Conservation (phyloP, 2,797 vertebrate species). For the Alca torda region DNA sequence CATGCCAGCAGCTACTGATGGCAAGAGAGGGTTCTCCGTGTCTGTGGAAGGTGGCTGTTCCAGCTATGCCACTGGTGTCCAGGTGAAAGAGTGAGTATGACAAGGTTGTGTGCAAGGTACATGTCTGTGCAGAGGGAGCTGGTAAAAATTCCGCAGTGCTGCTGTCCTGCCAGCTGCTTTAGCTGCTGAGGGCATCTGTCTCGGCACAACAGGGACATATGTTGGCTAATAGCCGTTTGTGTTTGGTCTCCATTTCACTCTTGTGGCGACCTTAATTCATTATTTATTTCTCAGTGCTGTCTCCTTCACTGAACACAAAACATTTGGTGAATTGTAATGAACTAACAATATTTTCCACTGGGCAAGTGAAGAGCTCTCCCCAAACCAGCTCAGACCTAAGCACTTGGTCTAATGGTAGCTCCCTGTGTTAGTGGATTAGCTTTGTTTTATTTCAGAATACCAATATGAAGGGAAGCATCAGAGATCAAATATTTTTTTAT, state of each 20-base stretch:
- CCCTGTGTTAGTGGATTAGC: not conserved
- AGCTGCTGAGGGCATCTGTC: not conserved
- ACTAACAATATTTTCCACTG: not conserved
- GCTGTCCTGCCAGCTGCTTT: not conserved
- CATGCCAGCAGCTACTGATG: slow-evolving; percentile 91
- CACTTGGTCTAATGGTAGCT: not conserved
- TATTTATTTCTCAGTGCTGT: not conserved
- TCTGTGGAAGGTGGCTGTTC: slow-evolving; percentile 83
- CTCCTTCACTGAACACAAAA: not conserved
- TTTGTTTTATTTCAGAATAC: not conserved
- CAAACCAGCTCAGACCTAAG: not conserved
- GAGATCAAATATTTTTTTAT: not conserved
- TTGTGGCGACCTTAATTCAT: not conserved
- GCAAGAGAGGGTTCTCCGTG: slow-evolving; percentile 91
- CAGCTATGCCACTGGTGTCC: slow-evolving; percentile 84
- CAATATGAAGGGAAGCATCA: not conserved
- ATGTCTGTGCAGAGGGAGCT: not conserved
- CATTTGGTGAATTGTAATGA: not conserved
- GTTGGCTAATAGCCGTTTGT: not conserved
- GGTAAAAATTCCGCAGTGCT: not conserved
- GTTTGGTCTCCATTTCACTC: not conserved
- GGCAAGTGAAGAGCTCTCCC: not conserved
- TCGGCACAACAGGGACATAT: not conserved
- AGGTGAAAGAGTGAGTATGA: slow-evolving; percentile 93
- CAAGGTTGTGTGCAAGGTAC: not conserved